phyloP scores from a whole-genome alignment of 2,797 vertebrate species.

The Cyprinodon diabolis region DNA sequence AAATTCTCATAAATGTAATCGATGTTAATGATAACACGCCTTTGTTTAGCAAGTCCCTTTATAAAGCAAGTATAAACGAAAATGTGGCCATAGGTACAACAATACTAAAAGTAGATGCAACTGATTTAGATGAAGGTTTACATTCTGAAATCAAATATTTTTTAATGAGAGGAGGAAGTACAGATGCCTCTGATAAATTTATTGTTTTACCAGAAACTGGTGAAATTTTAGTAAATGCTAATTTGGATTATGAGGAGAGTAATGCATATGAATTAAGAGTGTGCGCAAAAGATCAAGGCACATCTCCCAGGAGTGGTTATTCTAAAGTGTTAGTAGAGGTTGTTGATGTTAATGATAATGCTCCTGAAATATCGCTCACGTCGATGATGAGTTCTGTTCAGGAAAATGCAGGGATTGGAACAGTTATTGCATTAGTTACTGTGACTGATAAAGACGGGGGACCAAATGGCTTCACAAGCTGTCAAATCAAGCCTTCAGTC shows the following conservation, averaged over 20 bases:
- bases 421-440: conserved; percentile 71
- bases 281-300: conserved; percentile 71
- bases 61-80: conserved; percentile 52
- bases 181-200: conserved; percentile 33
- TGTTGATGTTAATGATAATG: conserved; percentile 61
- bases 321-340: conserved; percentile 76
- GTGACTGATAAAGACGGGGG: conserved; percentile 73
- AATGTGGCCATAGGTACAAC: conserved; percentile 26
- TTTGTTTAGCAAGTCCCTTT: conserved; percentile 42
- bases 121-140: conserved; percentile 47
- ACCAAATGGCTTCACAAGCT: conserved; percentile 66
- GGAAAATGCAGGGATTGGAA: conserved; percentile 68
- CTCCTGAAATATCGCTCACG: conserved; percentile 70
- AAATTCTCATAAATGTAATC: conserved; percentile 62
- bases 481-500: conserved; percentile 44
- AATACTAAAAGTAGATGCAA: conserved; percentile 73
- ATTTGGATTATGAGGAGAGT: conserved; percentile 81
- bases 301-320: conserved; percentile 46
- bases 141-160: conserved; percentile 34
- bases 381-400: conserved; percentile 60
- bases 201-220: conserved; percentile 60
- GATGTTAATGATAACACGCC: conserved; percentile 63
- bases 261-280: conserved; percentile 80
- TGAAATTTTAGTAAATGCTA: conserved; percentile 47
- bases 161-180: conserved; percentile 42